Evolutionary conservation across 2,888 invertebrate genomes (phyloP), one percentile per base, ranked within the genome.

Genomic region (Miltochrista miniata): DNA sequence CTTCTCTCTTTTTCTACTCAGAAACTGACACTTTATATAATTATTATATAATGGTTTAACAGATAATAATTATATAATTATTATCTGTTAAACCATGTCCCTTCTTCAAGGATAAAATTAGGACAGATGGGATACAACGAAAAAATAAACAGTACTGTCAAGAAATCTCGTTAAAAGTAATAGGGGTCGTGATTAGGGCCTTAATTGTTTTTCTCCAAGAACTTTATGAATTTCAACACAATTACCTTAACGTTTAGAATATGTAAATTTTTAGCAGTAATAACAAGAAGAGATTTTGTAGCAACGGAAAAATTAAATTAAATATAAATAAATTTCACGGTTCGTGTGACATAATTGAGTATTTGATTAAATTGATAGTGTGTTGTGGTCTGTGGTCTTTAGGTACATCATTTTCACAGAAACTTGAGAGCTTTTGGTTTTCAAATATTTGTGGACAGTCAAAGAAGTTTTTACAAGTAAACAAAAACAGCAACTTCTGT

Each of bases 111-210:
- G 5, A 24, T 24, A 24, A 4, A 2, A 24, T 5, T 24, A 24
- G 18, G 3, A 4, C 18, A 24, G 13, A 10, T 15, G 10, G 14
- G 13, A 14, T 15, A 15, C 0, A 5, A 9, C 10, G 15, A 36
- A 14, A 15, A 36, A 14, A 15, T 3, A 36, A 36, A 1, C 15
- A 13, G 14, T 15, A 15, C 13, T 5, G 38, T 64, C 47, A 51
- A 50, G 61, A 58, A 54, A 59, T 46, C 62, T 70, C 79, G 64
- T 80, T 76, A 69, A 56, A 62, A 51, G 59, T 77, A 78, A 81
- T 74, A 74, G 64, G 47, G 56, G 61, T 56, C 61, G 60, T 74
- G 74, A 78, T 81, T 74, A 72, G 18, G 18, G 68, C 45, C 35
- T 55, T 54, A 30, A 14, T 30, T 35, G 37, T 35, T 24, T 37